These are phyloP conservation scores for Sebastes reedi DNA, from an alignment of 2,797 vertebrate genomes.

Conservation along the genomic window DNA sequence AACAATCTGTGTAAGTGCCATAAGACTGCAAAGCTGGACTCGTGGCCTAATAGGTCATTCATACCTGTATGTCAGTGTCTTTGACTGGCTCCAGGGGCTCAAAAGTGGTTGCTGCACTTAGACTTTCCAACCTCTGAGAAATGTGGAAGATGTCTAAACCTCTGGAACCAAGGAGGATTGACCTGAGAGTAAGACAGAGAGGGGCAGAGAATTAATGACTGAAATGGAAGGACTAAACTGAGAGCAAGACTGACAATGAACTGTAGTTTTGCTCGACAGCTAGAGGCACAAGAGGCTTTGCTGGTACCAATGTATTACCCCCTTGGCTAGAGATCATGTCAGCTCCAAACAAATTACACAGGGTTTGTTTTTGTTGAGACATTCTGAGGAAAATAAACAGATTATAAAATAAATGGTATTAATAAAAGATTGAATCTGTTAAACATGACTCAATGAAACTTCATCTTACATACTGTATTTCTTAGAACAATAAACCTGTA, in stretches of 20 bases:
- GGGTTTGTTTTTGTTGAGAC: neutral
- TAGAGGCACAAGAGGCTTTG: conserved; percentile 31
- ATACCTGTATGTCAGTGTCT: conserved; percentile 98
- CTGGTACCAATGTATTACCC: neutral
- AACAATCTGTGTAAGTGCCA: neutral
- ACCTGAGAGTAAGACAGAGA: conserved; percentile 77
- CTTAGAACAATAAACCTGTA: neutral
- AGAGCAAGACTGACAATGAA: neutral
- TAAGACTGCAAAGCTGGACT: neutral
- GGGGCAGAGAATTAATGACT: neutral
- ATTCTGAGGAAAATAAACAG: neutral
- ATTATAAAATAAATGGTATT: neutral
- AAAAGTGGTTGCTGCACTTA: conserved; percentile 97
- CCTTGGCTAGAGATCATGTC: neutral
- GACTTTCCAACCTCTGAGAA: conserved; percentile 93
- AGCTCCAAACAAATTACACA: neutral
- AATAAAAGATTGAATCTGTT: neutral
- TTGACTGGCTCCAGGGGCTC: conserved; percentile 98
- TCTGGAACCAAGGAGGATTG: conserved; percentile 94
- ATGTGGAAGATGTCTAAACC: conserved; percentile 97
- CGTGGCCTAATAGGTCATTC: neutral
- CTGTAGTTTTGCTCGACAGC: neutral
- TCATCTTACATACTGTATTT: neutral
- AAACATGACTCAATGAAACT: neutral
- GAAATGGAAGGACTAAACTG: neutral